These are phyloP conservation scores for Napeogenes sylphis DNA, from an alignment of 2,888 invertebrate species.

Conservation along the genomic window DNA sequence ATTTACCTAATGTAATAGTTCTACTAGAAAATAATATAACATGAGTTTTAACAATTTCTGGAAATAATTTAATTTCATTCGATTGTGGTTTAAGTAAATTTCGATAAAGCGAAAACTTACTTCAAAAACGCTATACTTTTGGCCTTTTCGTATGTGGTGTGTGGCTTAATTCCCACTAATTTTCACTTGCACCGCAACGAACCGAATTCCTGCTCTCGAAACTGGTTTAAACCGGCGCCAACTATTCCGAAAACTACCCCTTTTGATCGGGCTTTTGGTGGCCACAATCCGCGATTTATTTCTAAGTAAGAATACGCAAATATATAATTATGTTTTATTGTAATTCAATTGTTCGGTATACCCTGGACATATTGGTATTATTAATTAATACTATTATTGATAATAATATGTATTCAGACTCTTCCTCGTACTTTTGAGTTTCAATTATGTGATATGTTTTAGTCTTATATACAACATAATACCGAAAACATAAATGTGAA, in stretches of 20 bases:
- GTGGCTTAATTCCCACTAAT: slow-evolving; percentile 27
- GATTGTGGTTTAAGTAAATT: slow-evolving; percentile 6
- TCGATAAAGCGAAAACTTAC: slow-evolving; percentile 15
- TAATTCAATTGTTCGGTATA: background rate
- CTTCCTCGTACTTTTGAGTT: too few species aligned
- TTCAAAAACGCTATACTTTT: slow-evolving; percentile 18
- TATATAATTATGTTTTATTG: background rate
- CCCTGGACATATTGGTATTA: too few species aligned
- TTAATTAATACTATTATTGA: too few species aligned
- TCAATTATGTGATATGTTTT: too few species aligned
- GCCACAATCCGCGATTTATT: slow-evolving; percentile 53
- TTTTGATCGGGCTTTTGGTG: slow-evolving; percentile 60
- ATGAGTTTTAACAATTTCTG: too few species aligned
- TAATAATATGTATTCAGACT: too few species aligned
- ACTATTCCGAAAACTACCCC: slow-evolving; percentile 59
- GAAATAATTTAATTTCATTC: background rate
- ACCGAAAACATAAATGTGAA: too few species aligned
- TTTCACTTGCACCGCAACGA: slow-evolving; percentile 39
- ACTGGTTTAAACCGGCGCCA: slow-evolving; percentile 47
- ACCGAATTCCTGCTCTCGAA: slow-evolving; percentile 42
- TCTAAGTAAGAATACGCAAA: slow-evolving; percentile 26
- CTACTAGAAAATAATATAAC: too few species aligned
- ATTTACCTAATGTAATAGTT: too few species aligned
- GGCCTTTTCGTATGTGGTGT: slow-evolving; percentile 19
- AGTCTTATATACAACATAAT: too few species aligned